phyloP scores from a whole-genome alignment of 2,888 invertebrate genomes.

The Andrena dorsata region DNA sequence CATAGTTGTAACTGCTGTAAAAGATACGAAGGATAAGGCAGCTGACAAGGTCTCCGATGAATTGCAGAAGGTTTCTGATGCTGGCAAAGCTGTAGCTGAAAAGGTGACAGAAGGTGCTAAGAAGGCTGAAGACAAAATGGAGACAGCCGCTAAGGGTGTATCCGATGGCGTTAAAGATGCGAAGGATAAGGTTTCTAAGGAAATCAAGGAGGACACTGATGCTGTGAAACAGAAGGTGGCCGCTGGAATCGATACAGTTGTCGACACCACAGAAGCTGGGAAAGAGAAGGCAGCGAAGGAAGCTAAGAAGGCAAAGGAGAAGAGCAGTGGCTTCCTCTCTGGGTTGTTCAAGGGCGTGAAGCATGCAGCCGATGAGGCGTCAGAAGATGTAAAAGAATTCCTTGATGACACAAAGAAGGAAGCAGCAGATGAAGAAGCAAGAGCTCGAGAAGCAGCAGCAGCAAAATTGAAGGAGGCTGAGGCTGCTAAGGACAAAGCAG shows the following conservation, averaged over 20 bases:
- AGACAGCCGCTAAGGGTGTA: slow-evolving; percentile 45
- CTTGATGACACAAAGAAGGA: slow-evolving; percentile 71
- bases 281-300: slow-evolving; percentile 69
- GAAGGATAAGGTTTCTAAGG: slow-evolving; percentile 57
- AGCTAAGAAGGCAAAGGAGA: slow-evolving; percentile 73
- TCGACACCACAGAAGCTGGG: slow-evolving; percentile 85
- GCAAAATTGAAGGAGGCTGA: slow-evolving; percentile 43
- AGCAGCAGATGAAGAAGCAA: slow-evolving; percentile 67
- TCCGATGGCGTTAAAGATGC: slow-evolving; percentile 31
- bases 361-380: slow-evolving; percentile 67
- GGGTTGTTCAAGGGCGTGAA: slow-evolving; percentile 76
- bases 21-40: slow-evolving; percentile 73
- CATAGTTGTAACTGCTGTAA: slow-evolving; percentile 25
- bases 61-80: slow-evolving; percentile 16
- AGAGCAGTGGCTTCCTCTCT: slow-evolving; percentile 71
- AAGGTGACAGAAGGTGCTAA: slow-evolving; percentile 31
- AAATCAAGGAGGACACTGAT: slow-evolving; percentile 66
- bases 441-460: slow-evolving; percentile 55
- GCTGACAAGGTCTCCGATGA: slow-evolving; percentile 31
- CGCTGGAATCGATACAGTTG: slow-evolving; percentile 56
- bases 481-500: slow-evolving; percentile 46
- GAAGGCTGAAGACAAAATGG: slow-evolving; percentile 47
- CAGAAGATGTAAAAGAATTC: slow-evolving; percentile 69
- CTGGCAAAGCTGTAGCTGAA: slow-evolving; percentile 42
- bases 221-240: slow-evolving; percentile 57